Evolutionary conservation across 2,888 invertebrate genomes (phyloP).

Genomic region (Eustalomyia histrio): DNA sequence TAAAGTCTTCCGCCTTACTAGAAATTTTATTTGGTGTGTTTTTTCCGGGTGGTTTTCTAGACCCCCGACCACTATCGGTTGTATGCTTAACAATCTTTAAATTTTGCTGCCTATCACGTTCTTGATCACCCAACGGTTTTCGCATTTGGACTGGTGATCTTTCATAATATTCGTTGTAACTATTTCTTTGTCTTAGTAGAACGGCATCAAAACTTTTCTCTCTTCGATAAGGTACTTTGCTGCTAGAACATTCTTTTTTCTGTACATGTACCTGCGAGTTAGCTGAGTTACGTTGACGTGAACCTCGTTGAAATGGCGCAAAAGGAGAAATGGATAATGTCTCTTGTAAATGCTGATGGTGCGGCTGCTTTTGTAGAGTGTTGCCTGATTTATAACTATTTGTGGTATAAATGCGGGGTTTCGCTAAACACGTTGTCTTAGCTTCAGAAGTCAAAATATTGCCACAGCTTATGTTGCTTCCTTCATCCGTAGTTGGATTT

Average conservation of each 20-base stretch:
- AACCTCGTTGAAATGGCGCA: constrained; percentile 6
- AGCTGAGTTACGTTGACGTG: constrained; percentile 1
- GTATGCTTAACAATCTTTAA: background rate
- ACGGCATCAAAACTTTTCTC: constrained; percentile 72
- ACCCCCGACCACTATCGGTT: background rate
- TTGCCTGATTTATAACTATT: constrained; percentile 32
- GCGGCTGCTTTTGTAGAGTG: constrained; percentile 30
- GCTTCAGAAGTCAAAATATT: background rate
- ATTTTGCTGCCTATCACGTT: background rate
- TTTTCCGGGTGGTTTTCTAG: background rate
- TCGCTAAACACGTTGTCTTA: background rate
- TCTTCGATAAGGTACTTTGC: constrained; percentile 63
- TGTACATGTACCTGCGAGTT: background rate
- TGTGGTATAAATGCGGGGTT: constrained; percentile 42
- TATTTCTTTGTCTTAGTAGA: constrained; percentile 61
- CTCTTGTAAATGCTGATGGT: background rate
- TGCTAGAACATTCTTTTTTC: background rate
- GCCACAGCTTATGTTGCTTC: background rate
- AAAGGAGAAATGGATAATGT: background rate
- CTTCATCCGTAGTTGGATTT: background rate
- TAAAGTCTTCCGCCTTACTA: background rate
- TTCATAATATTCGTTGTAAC: background rate
- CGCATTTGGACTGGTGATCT: background rate
- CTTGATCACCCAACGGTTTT: background rate
- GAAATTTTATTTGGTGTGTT: background rate